phyloP scores from a whole-genome alignment of 2,797 vertebrate genomes.

The Crenuchus spilurus region DNA sequence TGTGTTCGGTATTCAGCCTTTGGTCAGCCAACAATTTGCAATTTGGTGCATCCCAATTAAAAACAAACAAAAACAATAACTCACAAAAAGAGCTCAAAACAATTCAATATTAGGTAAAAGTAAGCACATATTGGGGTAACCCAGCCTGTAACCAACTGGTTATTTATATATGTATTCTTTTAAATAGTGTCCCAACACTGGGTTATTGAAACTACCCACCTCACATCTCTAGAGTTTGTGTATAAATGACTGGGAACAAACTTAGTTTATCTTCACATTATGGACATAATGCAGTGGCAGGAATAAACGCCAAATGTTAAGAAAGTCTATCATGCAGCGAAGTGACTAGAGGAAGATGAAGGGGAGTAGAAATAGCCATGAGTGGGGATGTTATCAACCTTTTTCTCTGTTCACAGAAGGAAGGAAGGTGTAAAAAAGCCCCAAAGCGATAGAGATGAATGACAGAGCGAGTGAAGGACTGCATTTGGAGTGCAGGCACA shows the following conservation, averaged over 20 bases:
- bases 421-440: background rate
- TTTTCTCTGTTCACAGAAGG: background rate
- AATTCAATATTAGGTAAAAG: no score
- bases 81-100: no score
- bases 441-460: background rate
- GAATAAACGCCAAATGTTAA: background rate
- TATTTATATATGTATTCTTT: no score
- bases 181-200: no score
- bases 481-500: constrained; percentile 5
- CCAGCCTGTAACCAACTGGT: no score
- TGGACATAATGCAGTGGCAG: background rate
- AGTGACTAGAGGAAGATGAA: background rate
- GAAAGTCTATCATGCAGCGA: background rate
- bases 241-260: background rate
- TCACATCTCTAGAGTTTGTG: no score
- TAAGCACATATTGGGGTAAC: no score
- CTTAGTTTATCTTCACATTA: background rate
- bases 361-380: background rate
- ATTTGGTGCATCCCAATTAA: no score
- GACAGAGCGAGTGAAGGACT: constrained; percentile 7
- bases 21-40: no score
- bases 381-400: background rate
- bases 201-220: no score
- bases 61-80: no score
- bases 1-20: no score